These are phyloP conservation scores for Brevimyrus niger DNA, from an alignment of 2,113 vertebrate species.

Conservation along the genomic window DNA sequence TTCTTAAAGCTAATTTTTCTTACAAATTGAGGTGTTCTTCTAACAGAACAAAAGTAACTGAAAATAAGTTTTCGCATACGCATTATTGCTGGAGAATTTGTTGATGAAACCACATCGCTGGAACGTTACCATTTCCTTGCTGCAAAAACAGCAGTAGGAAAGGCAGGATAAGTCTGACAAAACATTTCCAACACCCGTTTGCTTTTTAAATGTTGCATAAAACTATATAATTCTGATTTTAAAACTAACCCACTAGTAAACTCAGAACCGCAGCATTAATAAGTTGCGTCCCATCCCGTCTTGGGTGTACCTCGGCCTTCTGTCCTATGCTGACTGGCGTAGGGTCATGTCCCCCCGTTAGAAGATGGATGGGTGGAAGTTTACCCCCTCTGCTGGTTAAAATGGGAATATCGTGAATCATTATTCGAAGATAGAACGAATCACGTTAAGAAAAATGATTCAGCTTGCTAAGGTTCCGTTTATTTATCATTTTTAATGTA, in stretches of 20 bases:
- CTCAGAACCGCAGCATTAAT: not conserved
- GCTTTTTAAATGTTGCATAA: not conserved
- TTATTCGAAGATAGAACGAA: not conserved
- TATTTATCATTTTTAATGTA: not conserved
- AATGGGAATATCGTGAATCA: not conserved
- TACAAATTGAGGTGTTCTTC: not conserved
- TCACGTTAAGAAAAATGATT: not conserved
- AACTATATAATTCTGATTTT: not conserved
- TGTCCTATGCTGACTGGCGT: not conserved
- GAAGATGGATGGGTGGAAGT: not conserved
- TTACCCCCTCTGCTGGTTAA: constrained; percentile 37
- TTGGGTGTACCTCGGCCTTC: not conserved
- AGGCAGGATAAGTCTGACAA: not conserved
- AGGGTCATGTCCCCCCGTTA: not conserved
- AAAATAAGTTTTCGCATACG: not conserved
- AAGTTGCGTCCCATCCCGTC: not conserved
- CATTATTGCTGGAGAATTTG: not conserved
- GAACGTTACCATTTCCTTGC: not conserved
- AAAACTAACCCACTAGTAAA: not conserved
- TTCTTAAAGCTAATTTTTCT: not conserved
- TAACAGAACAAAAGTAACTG: not conserved
- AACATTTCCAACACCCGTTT: not conserved
- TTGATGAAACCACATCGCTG: not conserved
- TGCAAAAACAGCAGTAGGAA: not conserved
- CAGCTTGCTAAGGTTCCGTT: not conserved